These are phyloP conservation scores for Phania funesta DNA, from an alignment of 2,888 invertebrate species.

Conservation along the genomic window DNA sequence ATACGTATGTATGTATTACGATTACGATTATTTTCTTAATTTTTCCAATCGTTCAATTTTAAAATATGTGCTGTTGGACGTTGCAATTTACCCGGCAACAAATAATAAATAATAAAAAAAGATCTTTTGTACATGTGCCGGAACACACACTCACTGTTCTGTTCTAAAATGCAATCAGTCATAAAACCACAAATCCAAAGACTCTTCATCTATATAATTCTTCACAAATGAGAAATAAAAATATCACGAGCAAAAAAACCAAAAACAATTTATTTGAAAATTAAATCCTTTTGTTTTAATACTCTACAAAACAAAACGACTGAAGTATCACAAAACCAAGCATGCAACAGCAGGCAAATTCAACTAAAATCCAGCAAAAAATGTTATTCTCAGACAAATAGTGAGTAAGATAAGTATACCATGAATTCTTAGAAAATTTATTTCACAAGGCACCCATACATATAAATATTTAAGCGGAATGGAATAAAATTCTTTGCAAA, in stretches of 20 bases:
- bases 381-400: constrained; percentile 11
- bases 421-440: constrained; percentile 54
- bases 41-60: too few species aligned
- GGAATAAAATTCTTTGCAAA: constrained; percentile 1
- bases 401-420: constrained; percentile 23
- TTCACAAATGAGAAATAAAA: background rate
- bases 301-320: background rate
- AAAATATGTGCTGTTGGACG: background rate
- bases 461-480: background rate
- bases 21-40: too few species aligned
- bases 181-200: too few species aligned
- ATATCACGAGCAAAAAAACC: background rate
- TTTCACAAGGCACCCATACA: constrained; percentile 16
- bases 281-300: constrained; percentile 44
- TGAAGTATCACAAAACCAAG: constrained; percentile 2
- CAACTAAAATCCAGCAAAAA: constrained; percentile 12
- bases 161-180: too few species aligned
- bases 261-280: constrained; percentile 25
- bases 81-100: background rate
- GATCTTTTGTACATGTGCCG: background rate
- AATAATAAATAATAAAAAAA: background rate
- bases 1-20: background rate
- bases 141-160: too few species aligned
- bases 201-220: background rate
- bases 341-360: constrained; percentile 56